Percentiles rank a stretch among this genome's conserved stretches.
phyloP scores from a whole-genome alignment of 2,888 invertebrate genomes.

The Phorcus lineatus region DNA sequence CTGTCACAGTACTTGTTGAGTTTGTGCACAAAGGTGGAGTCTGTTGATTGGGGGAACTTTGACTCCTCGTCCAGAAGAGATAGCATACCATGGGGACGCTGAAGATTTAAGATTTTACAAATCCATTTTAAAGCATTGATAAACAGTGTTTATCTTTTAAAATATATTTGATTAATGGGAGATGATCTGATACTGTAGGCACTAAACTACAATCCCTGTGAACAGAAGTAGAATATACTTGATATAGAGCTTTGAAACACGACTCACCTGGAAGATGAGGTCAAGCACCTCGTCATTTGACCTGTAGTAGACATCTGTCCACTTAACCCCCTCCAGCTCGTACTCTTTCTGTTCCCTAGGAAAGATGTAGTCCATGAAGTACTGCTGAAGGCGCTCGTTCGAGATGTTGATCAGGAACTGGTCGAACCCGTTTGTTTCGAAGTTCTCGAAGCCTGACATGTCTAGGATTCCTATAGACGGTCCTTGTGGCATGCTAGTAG shows the following conservation, averaged over 20 bases:
- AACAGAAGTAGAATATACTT: no score
- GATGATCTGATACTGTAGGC: no score
- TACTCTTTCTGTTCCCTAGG: slow-evolving; percentile 60
- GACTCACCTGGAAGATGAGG: slow-evolving; percentile 56
- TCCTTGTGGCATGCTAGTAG: slow-evolving; percentile 30
- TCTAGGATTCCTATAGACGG: slow-evolving; percentile 57
- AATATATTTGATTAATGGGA: no score
- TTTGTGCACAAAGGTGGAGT: slow-evolving; percentile 54
- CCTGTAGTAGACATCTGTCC: slow-evolving; percentile 58
- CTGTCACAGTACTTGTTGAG: slow-evolving; percentile 53
- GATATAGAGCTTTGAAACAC: no score
- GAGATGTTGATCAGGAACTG: slow-evolving; percentile 63
- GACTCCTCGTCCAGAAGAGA: slow-evolving; percentile 61
- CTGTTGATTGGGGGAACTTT: slow-evolving; percentile 57
- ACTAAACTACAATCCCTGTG: no score
- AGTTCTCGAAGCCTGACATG: slow-evolving; percentile 65
- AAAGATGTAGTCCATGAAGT: slow-evolving; percentile 68
- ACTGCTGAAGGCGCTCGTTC: slow-evolving; percentile 63
- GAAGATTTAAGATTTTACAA: neutral
- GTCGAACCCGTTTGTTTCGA: slow-evolving; percentile 56
- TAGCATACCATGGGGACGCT: slow-evolving; percentile 59
- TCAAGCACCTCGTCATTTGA: slow-evolving; percentile 60
- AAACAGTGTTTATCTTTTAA: no score
- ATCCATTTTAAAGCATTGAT: no score
- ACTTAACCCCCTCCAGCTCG: slow-evolving; percentile 58